Percentiles rank a stretch among this genome's conserved stretches.
These are phyloP conservation scores for Cepphus grylle DNA, from an alignment of 2,113 vertebrate species.

Conservation along the genomic window DNA sequence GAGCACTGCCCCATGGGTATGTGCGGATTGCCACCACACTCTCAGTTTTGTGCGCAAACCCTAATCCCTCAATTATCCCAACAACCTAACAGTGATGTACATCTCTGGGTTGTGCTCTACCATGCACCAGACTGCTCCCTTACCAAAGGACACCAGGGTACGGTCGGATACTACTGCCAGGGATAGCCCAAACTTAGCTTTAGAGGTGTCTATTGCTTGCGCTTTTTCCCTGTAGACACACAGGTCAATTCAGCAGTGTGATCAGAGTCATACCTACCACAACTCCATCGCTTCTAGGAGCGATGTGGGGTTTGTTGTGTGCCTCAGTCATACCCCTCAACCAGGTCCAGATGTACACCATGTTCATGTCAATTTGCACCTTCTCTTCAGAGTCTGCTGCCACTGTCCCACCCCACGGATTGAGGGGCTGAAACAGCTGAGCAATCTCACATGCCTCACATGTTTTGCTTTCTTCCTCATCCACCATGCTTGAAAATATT, in stretches of 20 bases:
- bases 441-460: background rate
- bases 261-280: background rate
- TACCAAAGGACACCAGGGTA: background rate
- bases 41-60: background rate
- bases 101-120: background rate
- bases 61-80: background rate
- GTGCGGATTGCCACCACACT: background rate
- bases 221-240: background rate
- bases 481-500: background rate
- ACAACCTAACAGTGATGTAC: too few relatives aligned
- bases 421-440: background rate
- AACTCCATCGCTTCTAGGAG: background rate
- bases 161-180: background rate
- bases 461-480: background rate
- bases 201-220: background rate
- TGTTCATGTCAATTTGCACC: background rate
- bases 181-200: background rate
- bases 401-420: background rate
- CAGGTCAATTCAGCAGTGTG: accelerated
- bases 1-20: accelerated
- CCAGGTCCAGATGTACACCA: background rate
- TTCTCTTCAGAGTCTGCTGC: background rate
- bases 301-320: background rate
- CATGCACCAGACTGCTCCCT: background rate
- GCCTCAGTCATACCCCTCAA: background rate